phyloP scores from a whole-genome alignment of 2,797 vertebrate genomes.

The Syncerus caffer region DNA sequence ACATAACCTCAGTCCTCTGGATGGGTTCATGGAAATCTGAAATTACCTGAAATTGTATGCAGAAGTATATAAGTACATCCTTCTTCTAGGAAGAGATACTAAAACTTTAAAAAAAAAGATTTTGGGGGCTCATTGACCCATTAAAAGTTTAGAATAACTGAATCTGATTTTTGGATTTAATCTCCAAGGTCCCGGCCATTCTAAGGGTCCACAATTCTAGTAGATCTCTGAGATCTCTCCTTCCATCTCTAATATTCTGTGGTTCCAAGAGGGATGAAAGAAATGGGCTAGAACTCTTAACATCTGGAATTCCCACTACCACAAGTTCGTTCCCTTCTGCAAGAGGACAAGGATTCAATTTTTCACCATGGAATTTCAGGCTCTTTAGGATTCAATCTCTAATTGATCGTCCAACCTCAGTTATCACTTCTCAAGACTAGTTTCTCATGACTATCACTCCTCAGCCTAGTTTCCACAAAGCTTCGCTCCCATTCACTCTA shows the following conservation, averaged over 20 bases:
- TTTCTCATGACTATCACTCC: not conserved
- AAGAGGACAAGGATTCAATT: not conserved
- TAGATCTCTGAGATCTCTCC: not conserved
- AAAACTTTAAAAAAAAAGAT: not conserved
- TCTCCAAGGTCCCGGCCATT: not conserved
- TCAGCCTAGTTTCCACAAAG: not conserved
- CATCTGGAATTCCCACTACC: not conserved
- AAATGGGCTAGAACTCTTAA: not conserved
- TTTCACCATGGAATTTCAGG: not conserved
- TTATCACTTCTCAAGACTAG: not conserved
- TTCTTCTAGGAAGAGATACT: not conserved
- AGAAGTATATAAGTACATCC: not conserved
- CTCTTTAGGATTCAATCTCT: not conserved
- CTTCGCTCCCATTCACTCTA: not conserved
- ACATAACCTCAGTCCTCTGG: not conserved
- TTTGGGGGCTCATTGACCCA: not conserved
- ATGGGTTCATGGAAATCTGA: not conserved
- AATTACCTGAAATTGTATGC: conserved; percentile 29
- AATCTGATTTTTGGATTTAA: not conserved
- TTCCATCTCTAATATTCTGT: not conserved
- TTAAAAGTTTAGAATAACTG: conserved; percentile 16
- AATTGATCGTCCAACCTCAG: not conserved
- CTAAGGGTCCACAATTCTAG: not conserved
- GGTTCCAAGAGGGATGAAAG: not conserved
- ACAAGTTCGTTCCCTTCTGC: not conserved